Base-by-base conservation (phyloP, 1,140 invertebrate genomes). In the Andrena cerasifolii region DNA sequence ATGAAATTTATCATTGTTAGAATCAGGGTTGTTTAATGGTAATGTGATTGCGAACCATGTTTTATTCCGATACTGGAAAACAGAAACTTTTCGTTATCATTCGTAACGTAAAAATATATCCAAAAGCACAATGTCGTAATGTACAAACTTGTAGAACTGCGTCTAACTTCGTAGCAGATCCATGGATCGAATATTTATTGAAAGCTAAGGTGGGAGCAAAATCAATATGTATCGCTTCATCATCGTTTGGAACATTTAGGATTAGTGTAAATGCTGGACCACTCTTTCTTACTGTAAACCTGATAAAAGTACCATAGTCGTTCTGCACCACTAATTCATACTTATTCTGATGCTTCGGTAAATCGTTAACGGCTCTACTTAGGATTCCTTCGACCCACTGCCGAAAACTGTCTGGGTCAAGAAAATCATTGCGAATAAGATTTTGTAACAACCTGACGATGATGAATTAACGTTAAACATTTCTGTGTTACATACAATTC, bases 191-290 rank as follows among this genome's bases (percentile, higher is more conserved):
- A 6, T 86, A 75, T 6, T 63, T 73, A n/a, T 80, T 80, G 68
- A 94, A 93, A 75, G 87, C 84, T 47, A 94, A 88, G 12, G 90
- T 91, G 0, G 93, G 93, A 40, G 93, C 93, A 47, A 94, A 77
- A 76, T 94, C 93, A 1, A 94, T 88, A 70, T 89, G 80, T 18
- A 94, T 89, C 79, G 4, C 70, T 26, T 47, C 8, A 21, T 10
- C 14, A 18, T 12, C 6, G 2, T 67, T 0, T 0, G 61, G n/a
- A 45, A 82, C 12, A 61, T 16, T 51, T 16, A 93, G 80, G 24
- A 78, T 87, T 21, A 94, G 58, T 2, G 93, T 94, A 75, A 92
- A 93, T 0, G 93, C 93, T 3, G 93, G 93, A 2, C 93, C 93
- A 4, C 89, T 88, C 43, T 91, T 89, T 62, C 70, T 90, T 54